Base-by-base conservation (phyloP, 1,140 invertebrate species). In the Mactra quadrangularis region DNA sequence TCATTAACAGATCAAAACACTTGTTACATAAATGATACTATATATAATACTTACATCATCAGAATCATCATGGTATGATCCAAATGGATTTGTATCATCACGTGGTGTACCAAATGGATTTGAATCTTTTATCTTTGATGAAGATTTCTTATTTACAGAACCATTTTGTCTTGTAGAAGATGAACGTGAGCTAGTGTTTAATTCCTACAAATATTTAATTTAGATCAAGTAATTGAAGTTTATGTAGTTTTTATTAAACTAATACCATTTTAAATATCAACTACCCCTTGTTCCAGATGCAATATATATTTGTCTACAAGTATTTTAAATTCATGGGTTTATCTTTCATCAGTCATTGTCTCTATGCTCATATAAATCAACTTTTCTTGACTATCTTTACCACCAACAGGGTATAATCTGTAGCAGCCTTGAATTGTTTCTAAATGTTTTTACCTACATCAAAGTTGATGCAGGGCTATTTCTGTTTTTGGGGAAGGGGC, bases 31-130 rank as follows among this genome's bases (percentile, higher is more conserved):
- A n/a, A n/a, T 17, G 4, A 31, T 7, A 60, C 22, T 35, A 64
- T n/a, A 25, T 11, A 13, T 45, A 22, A 72, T 4, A 62, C 78
- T 82, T 60, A 82, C 78, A 71, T 82, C 78, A 62, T 82, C 78
- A 25, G 78, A 82, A 45, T 82, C 78, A 62, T 82, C 78, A 82
- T 82, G 78, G 29, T 72, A 82, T 1, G 66, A 59, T n/a, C 60
- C 62, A 78, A 78, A 78, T 66, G 76, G 76, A 55, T 78, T 78
- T 1, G 11, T 74, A 27, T 53, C 47, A 31, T 55, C 31, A 27
- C 55, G 47, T 27, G 22, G 17, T 17, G 47, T 17, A 9, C 19
- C 38, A 15, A 35, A 38, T 2, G 64, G 35, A 9, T 70, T 41
- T 31, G 59, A 45, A 11, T 45, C 74, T 19, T 76, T 76, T 29